phyloP scores from a whole-genome alignment of 2,113 vertebrate genomes.

The Edolisoma coerulescens region DNA sequence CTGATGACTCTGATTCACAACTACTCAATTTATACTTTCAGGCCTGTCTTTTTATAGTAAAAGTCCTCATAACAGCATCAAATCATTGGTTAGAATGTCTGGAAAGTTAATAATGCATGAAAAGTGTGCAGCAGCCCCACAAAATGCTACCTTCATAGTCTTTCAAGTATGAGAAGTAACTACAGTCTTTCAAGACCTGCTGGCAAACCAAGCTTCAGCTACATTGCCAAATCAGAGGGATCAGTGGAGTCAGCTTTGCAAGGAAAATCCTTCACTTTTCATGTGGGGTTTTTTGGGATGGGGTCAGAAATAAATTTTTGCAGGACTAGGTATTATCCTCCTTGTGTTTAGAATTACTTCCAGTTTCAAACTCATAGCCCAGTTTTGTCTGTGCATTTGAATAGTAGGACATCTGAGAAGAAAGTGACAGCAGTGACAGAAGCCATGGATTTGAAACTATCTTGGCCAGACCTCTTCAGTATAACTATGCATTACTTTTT shows the following conservation, averaged over 20 bases:
- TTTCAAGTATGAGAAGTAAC: not conserved
- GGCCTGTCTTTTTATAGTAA: not conserved
- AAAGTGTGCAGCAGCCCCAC: not conserved
- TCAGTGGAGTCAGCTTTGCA: not conserved
- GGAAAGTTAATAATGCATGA: not conserved
- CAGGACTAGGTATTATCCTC: not conserved
- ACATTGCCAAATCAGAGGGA: not conserved
- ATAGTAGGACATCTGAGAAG: not conserved
- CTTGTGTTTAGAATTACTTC: not conserved
- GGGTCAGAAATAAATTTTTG: not conserved
- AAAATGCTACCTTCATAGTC: not conserved
- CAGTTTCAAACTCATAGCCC: not conserved
- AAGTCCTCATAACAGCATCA: not conserved
- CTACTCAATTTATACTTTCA: not conserved
- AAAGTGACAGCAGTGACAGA: not conserved
- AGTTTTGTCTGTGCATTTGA: not conserved
- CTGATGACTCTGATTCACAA: not conserved
- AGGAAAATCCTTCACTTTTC: not conserved
- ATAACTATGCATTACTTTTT: not conserved
- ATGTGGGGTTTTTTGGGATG: rapidly evolving
- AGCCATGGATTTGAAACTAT: not conserved
- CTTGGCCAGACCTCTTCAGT: not conserved
- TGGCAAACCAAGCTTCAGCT: not conserved
- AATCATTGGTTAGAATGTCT: not conserved
- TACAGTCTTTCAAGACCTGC: not conserved